Evolutionary conservation across 2,113 vertebrate species (phyloP).

Genomic region (Crotalus horridus): DNA sequence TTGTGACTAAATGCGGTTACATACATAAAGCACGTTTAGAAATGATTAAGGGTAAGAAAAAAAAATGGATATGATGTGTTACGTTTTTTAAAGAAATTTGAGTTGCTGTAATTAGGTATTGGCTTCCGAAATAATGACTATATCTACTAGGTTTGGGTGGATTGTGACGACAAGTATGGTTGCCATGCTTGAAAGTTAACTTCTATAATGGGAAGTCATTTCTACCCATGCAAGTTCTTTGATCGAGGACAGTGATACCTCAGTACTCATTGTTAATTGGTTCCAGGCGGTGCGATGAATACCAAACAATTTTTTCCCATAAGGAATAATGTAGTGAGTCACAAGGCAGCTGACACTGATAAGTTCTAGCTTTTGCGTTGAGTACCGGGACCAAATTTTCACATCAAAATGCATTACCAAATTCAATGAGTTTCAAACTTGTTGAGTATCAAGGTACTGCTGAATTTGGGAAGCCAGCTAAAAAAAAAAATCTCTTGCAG

Average conservation of each 20-base stretch:
- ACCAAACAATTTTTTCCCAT: background rate
- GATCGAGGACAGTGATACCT: background rate
- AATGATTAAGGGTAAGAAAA: background rate
- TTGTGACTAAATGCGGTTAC: background rate
- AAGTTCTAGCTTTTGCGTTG: background rate
- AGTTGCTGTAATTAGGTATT: background rate
- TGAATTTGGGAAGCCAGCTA: background rate
- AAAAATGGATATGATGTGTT: background rate
- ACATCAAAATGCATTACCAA: background rate
- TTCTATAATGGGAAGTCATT: background rate
- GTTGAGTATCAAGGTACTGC: background rate
- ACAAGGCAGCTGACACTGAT: background rate
- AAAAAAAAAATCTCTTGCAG: background rate
- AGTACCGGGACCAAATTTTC: background rate
- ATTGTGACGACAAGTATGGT: background rate
- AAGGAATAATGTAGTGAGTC: background rate
- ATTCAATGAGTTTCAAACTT: background rate
- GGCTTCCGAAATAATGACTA: background rate
- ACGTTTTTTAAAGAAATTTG: background rate
- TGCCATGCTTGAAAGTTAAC: background rate
- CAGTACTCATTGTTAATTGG: background rate
- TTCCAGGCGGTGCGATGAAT: background rate
- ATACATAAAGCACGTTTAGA: background rate
- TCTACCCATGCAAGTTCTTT: background rate
- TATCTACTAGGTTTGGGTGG: background rate